Conservation (phyloP, 2,113 vertebrate genomes). For the Odocoileus virginianus region DNA sequence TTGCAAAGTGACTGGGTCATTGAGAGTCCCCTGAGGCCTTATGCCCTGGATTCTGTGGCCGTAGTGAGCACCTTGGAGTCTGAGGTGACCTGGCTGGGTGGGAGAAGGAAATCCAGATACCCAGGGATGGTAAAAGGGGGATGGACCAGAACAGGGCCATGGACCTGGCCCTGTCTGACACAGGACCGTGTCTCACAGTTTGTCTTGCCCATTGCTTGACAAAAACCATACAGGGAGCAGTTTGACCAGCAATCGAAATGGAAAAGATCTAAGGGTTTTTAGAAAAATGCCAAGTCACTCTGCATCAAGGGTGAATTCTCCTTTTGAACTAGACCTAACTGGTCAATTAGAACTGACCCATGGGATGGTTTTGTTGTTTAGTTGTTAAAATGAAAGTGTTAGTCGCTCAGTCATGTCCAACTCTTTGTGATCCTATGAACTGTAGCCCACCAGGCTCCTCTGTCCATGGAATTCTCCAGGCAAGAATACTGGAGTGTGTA, state of each 20-base stretch:
- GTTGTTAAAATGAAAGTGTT: neutral
- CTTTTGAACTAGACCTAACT: neutral
- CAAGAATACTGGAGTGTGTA: neutral
- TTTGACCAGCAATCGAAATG: neutral
- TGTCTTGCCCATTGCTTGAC: neutral
- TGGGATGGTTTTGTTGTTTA: neutral
- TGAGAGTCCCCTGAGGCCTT: neutral
- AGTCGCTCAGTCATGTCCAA: neutral
- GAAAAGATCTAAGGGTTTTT: neutral
- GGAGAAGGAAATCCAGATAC: neutral
- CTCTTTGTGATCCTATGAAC: neutral
- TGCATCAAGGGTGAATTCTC: neutral
- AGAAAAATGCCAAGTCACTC: neutral
- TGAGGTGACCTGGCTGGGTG: neutral
- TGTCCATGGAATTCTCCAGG: neutral
- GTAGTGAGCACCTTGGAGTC: neutral
- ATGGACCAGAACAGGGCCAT: neutral
- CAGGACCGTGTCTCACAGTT: neutral
- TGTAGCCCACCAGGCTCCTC: neutral
- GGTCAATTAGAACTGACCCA: neutral
- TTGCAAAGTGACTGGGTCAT: neutral
- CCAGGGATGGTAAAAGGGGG: neutral
- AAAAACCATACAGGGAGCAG: neutral
- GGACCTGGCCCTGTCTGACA: no score
- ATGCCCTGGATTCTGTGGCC: neutral